Conservation (phyloP, 1,140 invertebrate genomes). For the Centruroides vittatus region DNA sequence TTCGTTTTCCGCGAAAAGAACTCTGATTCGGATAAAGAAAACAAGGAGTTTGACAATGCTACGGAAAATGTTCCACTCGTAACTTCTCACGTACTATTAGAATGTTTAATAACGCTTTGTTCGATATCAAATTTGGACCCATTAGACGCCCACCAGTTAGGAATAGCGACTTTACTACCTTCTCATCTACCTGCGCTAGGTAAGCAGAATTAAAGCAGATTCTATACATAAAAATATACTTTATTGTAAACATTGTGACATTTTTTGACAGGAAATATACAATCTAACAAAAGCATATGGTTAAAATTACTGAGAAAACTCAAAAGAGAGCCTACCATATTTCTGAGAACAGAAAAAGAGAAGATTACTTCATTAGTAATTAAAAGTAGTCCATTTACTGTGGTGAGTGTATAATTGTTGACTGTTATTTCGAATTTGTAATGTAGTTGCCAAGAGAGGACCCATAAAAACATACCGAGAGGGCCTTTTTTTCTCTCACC, state of each 20-base stretch:
- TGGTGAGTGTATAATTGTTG: no score
- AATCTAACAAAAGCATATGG: slow-evolving; percentile 36
- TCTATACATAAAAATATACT: no score
- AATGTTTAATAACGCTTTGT: slow-evolving; percentile 11
- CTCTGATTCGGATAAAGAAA: slow-evolving; percentile 16
- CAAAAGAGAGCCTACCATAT: slow-evolving; percentile 36
- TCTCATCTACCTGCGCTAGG: slow-evolving; percentile 50
- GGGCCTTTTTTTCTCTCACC: no score
- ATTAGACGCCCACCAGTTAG: slow-evolving; percentile 38
- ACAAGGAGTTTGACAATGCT: slow-evolving; percentile 23
- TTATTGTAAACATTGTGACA: no score
- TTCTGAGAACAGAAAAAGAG: slow-evolving; percentile 37
- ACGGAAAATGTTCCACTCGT: not conserved
- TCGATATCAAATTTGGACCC: slow-evolving; percentile 21
- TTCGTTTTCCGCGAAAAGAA: not conserved
- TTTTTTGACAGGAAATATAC: no score
- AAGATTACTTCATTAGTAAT: slow-evolving; percentile 44
- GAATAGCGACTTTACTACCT: slow-evolving; percentile 44
- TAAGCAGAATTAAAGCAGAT: slow-evolving; percentile 23
- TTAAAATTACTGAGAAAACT: slow-evolving; percentile 42
- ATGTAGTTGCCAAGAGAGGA: no score
- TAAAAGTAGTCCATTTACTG: slow-evolving; percentile 34
- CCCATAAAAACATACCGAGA: no score
- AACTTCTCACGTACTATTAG: slow-evolving; percentile 6
- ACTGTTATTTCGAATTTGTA: no score